phyloP scores from a whole-genome alignment of 2,888 invertebrate species.

The Automeris io region DNA sequence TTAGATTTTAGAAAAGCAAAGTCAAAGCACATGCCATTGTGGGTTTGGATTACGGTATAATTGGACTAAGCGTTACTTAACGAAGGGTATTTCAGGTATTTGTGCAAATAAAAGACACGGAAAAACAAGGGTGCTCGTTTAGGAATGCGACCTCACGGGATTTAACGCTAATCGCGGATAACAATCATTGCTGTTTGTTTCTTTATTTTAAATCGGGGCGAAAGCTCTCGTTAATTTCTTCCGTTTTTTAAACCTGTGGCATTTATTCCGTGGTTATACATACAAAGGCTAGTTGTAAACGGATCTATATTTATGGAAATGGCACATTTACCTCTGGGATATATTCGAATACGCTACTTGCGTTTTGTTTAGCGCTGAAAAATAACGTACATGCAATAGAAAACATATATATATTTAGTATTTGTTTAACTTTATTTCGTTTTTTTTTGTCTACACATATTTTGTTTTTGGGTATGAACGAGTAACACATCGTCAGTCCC shows the following conservation, averaged over 20 bases:
- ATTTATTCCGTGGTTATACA: neutral
- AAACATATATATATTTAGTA: too few relatives aligned
- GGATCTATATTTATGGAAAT: too few relatives aligned
- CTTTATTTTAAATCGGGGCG: slow-evolving; percentile 7
- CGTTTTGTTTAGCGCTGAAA: too few relatives aligned
- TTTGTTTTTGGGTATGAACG: too few relatives aligned
- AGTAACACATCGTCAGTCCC: too few relatives aligned
- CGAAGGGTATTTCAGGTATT: slow-evolving; percentile 34
- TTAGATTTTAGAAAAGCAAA: slow-evolving; percentile 17
- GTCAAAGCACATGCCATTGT: slow-evolving; percentile 32
- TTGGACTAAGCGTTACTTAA: slow-evolving; percentile 30
- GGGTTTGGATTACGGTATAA: slow-evolving; percentile 44
- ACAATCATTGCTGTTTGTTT: slow-evolving; percentile 9
- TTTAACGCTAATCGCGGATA: slow-evolving; percentile 21
- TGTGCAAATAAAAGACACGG: slow-evolving; percentile 23
- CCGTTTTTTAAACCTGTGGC: neutral
- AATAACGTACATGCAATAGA: too few relatives aligned
- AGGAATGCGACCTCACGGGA: slow-evolving; percentile 20
- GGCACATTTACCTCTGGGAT: too few relatives aligned
- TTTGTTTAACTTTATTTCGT: too few relatives aligned
- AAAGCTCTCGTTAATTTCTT: slow-evolving; percentile 4
- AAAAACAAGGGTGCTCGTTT: slow-evolving; percentile 21
- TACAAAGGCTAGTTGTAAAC: too few relatives aligned
- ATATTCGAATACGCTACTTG: too few relatives aligned
- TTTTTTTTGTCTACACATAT: too few relatives aligned